These are phyloP conservation scores for Ophiodon elongatus DNA, from an alignment of 2,113 vertebrate species.

Conservation along the genomic window DNA sequence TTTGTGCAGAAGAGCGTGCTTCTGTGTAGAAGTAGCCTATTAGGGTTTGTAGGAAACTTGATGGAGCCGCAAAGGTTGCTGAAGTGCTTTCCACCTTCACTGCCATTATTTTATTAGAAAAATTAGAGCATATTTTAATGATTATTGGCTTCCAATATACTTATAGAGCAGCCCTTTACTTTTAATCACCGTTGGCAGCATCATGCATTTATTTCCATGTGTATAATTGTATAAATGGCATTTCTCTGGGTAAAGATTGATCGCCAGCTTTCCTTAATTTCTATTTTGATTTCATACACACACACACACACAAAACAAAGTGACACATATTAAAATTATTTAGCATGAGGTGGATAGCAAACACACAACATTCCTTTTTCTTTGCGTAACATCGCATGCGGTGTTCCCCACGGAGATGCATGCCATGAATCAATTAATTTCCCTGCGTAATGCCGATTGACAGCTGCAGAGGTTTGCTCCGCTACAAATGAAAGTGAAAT, in stretches of 20 bases:
- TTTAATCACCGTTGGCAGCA: too few species aligned
- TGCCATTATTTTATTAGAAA: conserved; percentile 19
- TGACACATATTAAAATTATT: conserved; percentile 10
- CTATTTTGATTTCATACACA: conserved; percentile 1
- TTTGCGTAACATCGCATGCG: not conserved
- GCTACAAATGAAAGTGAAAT: conserved; percentile 67
- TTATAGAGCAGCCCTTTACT: not conserved
- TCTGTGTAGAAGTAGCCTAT: conserved; percentile 35
- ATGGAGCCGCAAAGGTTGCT: conserved; percentile 25
- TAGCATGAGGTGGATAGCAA: not conserved
- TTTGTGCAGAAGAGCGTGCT: conserved; percentile 21
- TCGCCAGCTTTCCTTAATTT: not conserved
- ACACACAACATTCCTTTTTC: conserved; percentile 6
- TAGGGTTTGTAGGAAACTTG: conserved; percentile 27
- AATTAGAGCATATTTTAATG: not conserved
- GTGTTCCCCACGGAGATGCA: not conserved
- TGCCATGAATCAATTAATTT: conserved; percentile 62
- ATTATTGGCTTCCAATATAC: not conserved
- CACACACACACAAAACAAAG: conserved; percentile 10
- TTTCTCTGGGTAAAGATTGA: not conserved
- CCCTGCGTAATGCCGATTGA: conserved; percentile 65
- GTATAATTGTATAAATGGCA: not conserved
- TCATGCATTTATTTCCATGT: not conserved
- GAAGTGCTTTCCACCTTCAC: not conserved
- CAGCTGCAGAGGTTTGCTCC: conserved; percentile 52